These are phyloP conservation scores for Helicoverpa assulta DNA, from an alignment of 2,888 invertebrate genomes.

Conservation along the genomic window DNA sequence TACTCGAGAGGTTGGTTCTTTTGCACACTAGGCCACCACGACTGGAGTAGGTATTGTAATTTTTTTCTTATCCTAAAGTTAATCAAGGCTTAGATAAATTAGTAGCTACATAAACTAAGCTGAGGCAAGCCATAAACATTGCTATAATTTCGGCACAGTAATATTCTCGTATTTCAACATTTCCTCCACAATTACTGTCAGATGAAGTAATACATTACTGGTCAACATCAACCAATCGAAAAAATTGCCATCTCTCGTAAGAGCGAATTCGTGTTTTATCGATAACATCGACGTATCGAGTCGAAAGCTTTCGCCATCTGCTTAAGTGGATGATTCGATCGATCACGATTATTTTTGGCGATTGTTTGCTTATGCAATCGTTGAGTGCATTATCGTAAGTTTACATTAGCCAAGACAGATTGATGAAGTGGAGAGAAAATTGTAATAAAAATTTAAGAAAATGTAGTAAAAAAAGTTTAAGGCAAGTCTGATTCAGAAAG, in stretches of 20 bases:
- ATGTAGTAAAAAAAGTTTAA: too few species aligned
- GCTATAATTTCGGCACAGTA: background rate
- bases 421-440: slow-evolving; percentile 20
- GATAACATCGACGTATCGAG: slow-evolving; percentile 37
- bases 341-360: slow-evolving; percentile 50
- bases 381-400: slow-evolving; percentile 32
- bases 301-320: slow-evolving; percentile 40
- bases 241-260: slow-evolving; percentile 39
- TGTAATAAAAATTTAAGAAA: too few species aligned
- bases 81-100: too few species aligned
- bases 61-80: too few species aligned
- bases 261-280: slow-evolving; percentile 46
- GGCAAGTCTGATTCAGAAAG: too few species aligned
- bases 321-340: slow-evolving; percentile 47
- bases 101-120: too few species aligned
- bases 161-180: background rate
- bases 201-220: slow-evolving; percentile 3
- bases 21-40: too few species aligned
- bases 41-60: too few species aligned
- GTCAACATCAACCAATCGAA: slow-evolving; percentile 16
- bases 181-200: background rate
- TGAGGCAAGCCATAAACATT: too few species aligned
- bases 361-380: slow-evolving; percentile 53
- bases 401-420: slow-evolving; percentile 31
- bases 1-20: too few species aligned